A percentile compares a stretch with the other conserved stretches of the same genome.
Conservation (phyloP, 2,888 invertebrate species). For the Epinotia demarniana region DNA sequence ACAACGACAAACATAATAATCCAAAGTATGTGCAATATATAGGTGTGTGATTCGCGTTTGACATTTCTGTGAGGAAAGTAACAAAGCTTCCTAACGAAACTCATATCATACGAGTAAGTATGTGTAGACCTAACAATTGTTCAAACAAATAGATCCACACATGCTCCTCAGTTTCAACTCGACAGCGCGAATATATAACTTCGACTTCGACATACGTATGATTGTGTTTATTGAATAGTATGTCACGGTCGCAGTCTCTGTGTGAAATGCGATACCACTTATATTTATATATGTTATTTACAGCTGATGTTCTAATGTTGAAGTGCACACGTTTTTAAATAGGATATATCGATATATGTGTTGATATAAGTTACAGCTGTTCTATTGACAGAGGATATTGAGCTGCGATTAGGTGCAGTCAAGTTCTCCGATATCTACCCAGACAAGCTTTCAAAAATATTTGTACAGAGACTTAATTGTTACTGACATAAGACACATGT, state of each 20-base stretch:
- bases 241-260: slow-evolving; percentile 27
- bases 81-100: neutral
- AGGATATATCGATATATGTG: neutral
- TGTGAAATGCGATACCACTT: slow-evolving; percentile 17
- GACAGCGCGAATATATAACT: neutral
- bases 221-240: slow-evolving; percentile 26
- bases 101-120: neutral
- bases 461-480: too few species aligned
- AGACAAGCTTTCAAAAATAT: too few species aligned
- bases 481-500: too few species aligned
- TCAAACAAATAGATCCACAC: neutral
- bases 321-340: slow-evolving; percentile 5
- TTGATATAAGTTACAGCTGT: neutral
- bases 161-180: neutral
- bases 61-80: neutral
- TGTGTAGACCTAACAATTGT: neutral
- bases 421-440: too few species aligned
- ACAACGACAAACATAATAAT: too few species aligned
- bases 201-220: neutral
- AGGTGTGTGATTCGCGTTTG: too few species aligned
- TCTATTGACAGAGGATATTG: neutral
- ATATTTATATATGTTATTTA: slow-evolving; percentile 3
- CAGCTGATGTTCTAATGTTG: slow-evolving; percentile 25
- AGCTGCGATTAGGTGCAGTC: too few species aligned
- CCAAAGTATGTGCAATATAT: too few species aligned